Evolutionary conservation across 2,113 vertebrate genomes (phyloP), one percentile per base, ranked within the genome.

Genomic region (Dasyurus viverrinus): DNA sequence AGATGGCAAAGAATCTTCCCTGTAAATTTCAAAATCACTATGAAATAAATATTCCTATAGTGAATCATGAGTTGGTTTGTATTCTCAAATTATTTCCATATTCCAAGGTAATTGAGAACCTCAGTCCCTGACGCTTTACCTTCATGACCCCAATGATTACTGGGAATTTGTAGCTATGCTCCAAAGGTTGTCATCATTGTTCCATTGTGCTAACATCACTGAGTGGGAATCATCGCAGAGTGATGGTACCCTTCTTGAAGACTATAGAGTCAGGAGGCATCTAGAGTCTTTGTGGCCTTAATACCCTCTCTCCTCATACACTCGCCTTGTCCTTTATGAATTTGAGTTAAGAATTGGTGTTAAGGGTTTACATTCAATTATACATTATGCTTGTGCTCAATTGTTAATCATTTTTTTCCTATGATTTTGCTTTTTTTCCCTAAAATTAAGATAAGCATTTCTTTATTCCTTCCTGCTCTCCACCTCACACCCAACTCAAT

Each of bases 81-180:
- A 68, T 53, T 60, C 42, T 92, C 53, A 90, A 68, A 91, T 50
- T 89, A 93, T 90, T 94, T 76, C 7, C 90, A 97, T 26, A 55
- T 46, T 94, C 60, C 91, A 93, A 47, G 53, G 92, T 50, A 84
- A 84, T 19, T 42, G 36, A 68, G 12, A 84, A 30, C n/a, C 16
- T 84, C 1, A 36, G 30, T n/a, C 60, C 55, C 36, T n/a, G 60
- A n/a, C 0, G 36, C 30, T 14, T n/a, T 76, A 84, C 6, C 6
- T 42, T n/a, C 16, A 84, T 42, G 0, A 19, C 16, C 60, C 14
- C 55, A 12, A 16, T 68, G 30, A 36, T 68, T 42, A 42, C 5
- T 42, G 19, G 68, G n/a, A 84, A 7, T 9, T 84, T 84, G 25
- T 7, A n/a, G 36, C 36, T 76, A n/a, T 7, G 16, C 19, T 23